These are phyloP conservation scores for Drosophila maculinotata DNA, from an alignment of 2,888 invertebrate genomes.

Conservation along the genomic window DNA sequence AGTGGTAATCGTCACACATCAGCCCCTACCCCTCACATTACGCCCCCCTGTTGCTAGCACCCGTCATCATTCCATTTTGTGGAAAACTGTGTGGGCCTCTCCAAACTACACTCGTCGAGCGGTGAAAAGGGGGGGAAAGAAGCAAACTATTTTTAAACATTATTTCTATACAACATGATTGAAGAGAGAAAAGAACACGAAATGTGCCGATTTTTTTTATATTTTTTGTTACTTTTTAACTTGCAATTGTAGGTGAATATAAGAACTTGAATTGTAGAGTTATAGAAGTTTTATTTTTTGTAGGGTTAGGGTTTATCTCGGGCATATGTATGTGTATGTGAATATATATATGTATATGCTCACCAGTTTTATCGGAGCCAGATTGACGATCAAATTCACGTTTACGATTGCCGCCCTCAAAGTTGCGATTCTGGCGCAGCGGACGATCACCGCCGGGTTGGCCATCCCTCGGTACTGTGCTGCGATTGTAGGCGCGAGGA, in stretches of 20 bases:
- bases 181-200: slow-evolving; percentile 35
- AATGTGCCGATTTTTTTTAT: slow-evolving; percentile 37
- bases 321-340: not conserved
- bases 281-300: not conserved
- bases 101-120: not conserved
- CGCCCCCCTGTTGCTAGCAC: slow-evolving; percentile 4
- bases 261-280: not conserved
- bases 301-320: slow-evolving; percentile 19
- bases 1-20: slow-evolving; percentile 25
- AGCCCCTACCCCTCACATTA: too few species aligned
- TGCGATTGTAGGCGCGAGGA: slow-evolving; percentile 65
- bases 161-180: slow-evolving; percentile 50
- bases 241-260: slow-evolving; percentile 8
- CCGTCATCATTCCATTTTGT: slow-evolving; percentile 43
- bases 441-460: slow-evolving; percentile 63
- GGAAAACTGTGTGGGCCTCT: slow-evolving; percentile 53
- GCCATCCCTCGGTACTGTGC: slow-evolving; percentile 43
- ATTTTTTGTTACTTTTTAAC: slow-evolving; percentile 20
- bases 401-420: slow-evolving; percentile 86
- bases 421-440: slow-evolving; percentile 84
- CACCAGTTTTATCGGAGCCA: slow-evolving; percentile 96
- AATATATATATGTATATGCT: slow-evolving; percentile 15
- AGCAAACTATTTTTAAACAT: slow-evolving; percentile 73
- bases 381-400: slow-evolving; percentile 98
- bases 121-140: slow-evolving; percentile 17